Conservation (phyloP, 2,113 vertebrate species). For the Etheostoma cragini region DNA sequence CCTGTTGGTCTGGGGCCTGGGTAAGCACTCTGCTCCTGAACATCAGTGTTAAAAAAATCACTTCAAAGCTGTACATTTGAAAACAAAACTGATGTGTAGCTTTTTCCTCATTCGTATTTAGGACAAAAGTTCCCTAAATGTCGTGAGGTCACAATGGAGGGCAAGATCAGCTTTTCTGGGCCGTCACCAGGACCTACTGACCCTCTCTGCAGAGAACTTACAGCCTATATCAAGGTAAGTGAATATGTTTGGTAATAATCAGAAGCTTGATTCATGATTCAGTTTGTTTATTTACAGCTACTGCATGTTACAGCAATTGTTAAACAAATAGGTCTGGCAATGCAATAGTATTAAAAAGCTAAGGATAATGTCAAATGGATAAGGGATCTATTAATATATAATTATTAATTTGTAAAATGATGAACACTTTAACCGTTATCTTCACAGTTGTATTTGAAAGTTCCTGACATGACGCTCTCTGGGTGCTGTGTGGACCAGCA, state of each 20-base stretch:
- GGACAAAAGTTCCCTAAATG: conserved; percentile 95
- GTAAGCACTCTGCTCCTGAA: conserved; percentile 75
- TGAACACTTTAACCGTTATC: conserved; percentile 2
- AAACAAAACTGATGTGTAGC: background rate
- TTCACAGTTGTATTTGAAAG: conserved; percentile 91
- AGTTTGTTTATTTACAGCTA: background rate
- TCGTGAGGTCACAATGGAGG: conserved; percentile 89
- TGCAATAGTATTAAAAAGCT: background rate
- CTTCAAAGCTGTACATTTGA: background rate
- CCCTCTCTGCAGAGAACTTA: conserved; percentile 88
- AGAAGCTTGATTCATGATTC: background rate
- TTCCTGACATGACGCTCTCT: conserved; percentile 92
- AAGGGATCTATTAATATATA: background rate
- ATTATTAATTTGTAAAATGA: background rate
- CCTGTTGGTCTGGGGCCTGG: conserved; percentile 90
- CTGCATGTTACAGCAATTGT: background rate
- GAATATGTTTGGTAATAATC: background rate
- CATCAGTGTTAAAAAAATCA: background rate
- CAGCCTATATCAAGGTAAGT: conserved; percentile 93
- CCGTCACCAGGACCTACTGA: conserved; percentile 82
- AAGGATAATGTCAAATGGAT: background rate
- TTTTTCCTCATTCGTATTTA: conserved; percentile 63
- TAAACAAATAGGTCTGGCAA: no score
- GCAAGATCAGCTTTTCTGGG: conserved; percentile 87
- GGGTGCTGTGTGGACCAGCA: conserved; percentile 94